Evolutionary conservation across 1,140 invertebrate species (phyloP).

Genomic region (Liolophura sinensis): DNA sequence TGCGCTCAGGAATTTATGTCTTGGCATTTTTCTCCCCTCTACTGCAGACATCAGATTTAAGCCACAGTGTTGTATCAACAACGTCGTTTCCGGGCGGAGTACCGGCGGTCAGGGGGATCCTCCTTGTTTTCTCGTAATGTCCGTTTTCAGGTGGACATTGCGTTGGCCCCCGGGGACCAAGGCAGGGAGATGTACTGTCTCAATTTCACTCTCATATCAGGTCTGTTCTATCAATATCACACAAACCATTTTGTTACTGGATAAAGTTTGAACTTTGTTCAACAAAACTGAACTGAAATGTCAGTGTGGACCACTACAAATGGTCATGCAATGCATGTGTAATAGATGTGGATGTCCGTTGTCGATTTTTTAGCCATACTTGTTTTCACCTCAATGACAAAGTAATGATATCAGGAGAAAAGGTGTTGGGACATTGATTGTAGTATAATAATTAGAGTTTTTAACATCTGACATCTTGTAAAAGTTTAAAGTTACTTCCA

Average conservation of each 20-base stretch:
- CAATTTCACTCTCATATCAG: slow-evolving; percentile 93
- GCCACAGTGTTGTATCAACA: slow-evolving; percentile 96
- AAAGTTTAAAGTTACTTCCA: neutral
- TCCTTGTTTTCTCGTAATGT: slow-evolving; percentile 97
- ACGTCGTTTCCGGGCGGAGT: slow-evolving; percentile 98
- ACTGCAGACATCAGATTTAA: slow-evolving; percentile 91
- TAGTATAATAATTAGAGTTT: neutral
- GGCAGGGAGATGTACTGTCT: slow-evolving; percentile 76
- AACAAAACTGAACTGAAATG: neutral
- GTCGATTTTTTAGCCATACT: too few relatives aligned
- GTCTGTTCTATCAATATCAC: slow-evolving; percentile 62
- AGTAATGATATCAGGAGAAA: neutral
- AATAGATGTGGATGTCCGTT: too few relatives aligned
- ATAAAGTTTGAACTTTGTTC: neutral
- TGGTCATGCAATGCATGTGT: too few relatives aligned
- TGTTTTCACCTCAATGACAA: neutral
- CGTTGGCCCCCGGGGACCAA: slow-evolving; percentile 48
- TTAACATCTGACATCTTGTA: too few relatives aligned
- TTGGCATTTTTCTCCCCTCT: slow-evolving; percentile 6
- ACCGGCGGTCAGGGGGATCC: slow-evolving; percentile 85
- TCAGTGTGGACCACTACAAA: neutral
- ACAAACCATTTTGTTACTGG: slow-evolving; percentile 6
- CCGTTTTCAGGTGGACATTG: slow-evolving; percentile 82
- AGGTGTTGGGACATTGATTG: neutral
- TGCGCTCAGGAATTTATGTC: too few relatives aligned